phyloP scores from a whole-genome alignment of 2,113 vertebrate genomes.

The Falco punctatus region DNA sequence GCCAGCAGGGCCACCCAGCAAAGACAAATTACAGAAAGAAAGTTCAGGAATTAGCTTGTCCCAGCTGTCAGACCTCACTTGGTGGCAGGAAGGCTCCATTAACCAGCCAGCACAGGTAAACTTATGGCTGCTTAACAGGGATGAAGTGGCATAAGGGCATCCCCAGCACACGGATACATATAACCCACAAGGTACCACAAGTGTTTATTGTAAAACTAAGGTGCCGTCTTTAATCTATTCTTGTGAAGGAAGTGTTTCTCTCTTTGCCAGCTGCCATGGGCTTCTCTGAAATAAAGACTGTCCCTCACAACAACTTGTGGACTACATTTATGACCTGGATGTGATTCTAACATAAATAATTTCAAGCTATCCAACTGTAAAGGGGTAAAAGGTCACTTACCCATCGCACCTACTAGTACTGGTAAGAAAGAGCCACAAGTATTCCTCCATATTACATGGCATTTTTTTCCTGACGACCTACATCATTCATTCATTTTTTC shows the following conservation, averaged over 20 bases:
- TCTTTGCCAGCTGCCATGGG: background rate
- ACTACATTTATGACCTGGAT: background rate
- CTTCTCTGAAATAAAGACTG: background rate
- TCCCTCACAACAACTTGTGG: background rate
- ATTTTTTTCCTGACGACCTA: background rate
- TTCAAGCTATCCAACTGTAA: background rate
- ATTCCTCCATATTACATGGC: background rate
- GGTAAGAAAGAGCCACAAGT: background rate
- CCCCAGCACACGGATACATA: fast-evolving
- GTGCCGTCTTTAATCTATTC: background rate
- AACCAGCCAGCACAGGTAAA: background rate
- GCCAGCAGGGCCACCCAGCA: background rate
- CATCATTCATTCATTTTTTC: background rate
- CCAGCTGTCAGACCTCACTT: background rate
- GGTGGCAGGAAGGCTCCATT: background rate
- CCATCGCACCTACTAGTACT: background rate
- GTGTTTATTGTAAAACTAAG: background rate
- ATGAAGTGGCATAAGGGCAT: fast-evolving
- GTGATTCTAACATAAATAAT: background rate
- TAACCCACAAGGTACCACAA: background rate
- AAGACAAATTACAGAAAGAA: background rate
- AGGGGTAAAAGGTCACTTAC: background rate
- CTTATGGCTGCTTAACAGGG: background rate
- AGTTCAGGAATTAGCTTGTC: background rate
- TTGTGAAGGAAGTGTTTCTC: background rate